These are phyloP conservation scores for Collichthys lucidus DNA, from an alignment of 2,113 vertebrate genomes.

Conservation along the genomic window DNA sequence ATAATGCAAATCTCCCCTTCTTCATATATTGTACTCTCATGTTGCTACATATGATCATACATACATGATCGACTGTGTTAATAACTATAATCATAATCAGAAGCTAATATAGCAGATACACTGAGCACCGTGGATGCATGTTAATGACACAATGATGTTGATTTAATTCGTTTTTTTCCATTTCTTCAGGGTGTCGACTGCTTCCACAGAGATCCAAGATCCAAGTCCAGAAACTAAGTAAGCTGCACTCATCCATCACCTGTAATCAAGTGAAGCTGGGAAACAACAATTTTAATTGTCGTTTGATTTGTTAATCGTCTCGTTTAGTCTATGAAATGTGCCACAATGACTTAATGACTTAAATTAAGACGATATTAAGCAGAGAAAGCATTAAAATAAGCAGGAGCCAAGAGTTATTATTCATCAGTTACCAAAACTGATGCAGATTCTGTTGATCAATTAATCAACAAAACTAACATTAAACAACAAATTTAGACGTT, in stretches of 20 bases:
- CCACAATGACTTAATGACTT: not conserved
- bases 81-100: slow-evolving; percentile 18
- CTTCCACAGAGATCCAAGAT: slow-evolving; percentile 20
- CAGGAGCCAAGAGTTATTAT: not conserved
- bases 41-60: slow-evolving; percentile 31
- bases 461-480: not conserved
- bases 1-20: slow-evolving; percentile 42
- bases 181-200: slow-evolving; percentile 4
- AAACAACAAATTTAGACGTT: too few species aligned
- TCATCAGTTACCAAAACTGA: too few species aligned
- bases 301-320: too few species aligned
- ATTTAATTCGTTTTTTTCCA: slow-evolving; percentile 17
- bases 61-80: too few species aligned
- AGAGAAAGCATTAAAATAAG: not conserved
- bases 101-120: not conserved
- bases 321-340: not conserved
- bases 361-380: not conserved
- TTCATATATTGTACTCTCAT: slow-evolving; percentile 18
- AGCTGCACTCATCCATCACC: not conserved
- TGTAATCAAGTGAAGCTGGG: not conserved
- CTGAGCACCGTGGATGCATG: not conserved
- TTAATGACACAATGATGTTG: not conserved
- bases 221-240: slow-evolving; percentile 32
- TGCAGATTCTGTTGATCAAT: not conserved
- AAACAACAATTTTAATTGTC: not conserved